phyloP scores from a whole-genome alignment of 2,113 vertebrate species.

The Cyanocitta stelleri region DNA sequence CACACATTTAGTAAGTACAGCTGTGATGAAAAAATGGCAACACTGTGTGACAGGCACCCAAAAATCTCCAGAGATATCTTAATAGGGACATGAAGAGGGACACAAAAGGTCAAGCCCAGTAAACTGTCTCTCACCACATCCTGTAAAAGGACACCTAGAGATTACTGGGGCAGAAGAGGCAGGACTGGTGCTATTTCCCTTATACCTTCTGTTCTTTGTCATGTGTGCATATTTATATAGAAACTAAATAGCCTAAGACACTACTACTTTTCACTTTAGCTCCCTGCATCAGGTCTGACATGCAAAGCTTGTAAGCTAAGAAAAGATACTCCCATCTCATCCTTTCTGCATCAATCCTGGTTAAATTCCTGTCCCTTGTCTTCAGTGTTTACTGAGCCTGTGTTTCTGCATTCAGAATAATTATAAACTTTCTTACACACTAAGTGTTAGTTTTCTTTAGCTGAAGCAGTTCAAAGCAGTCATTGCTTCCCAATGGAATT shows the following conservation, averaged over 20 bases:
- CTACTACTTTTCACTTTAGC: neutral
- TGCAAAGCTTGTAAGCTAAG: neutral
- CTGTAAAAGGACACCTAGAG: neutral
- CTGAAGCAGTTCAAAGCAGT: neutral
- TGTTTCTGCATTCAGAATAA: neutral
- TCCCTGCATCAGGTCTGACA: neutral
- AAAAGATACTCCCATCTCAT: neutral
- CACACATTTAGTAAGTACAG: neutral
- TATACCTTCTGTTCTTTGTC: neutral
- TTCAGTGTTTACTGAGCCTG: neutral
- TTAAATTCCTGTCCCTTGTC: neutral
- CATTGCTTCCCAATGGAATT: neutral
- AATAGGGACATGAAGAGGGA: neutral
- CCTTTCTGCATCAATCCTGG: neutral
- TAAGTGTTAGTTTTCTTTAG: neutral
- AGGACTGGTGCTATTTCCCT: neutral
- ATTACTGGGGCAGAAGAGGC: neutral
- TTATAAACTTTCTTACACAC: neutral
- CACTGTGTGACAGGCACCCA: fast-evolving
- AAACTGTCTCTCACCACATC: neutral
- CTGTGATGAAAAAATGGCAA: neutral
- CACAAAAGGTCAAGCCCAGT: neutral
- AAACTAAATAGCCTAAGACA: neutral
- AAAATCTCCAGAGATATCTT: neutral
- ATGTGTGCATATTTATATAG: neutral